Evolutionary conservation across 2,113 vertebrate genomes (phyloP).

Genomic region (Candoia aspera): DNA sequence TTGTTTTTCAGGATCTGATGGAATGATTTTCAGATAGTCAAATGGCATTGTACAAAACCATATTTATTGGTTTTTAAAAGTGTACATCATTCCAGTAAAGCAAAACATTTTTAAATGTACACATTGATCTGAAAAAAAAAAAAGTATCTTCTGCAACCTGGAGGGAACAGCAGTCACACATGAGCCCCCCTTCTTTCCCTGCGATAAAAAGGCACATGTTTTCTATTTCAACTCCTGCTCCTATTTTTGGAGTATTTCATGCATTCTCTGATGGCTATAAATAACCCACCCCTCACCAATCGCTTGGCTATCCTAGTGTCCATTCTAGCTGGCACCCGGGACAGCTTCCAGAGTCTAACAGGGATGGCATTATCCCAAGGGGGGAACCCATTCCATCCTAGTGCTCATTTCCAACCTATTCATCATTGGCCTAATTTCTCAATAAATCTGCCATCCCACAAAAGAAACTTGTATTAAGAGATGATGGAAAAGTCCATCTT

Average conservation of each 20-base stretch:
- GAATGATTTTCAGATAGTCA: slow-evolving; percentile 38
- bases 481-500: background rate
- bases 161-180: background rate
- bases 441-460: background rate
- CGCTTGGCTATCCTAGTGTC: background rate
- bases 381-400: background rate
- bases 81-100: background rate
- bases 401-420: background rate
- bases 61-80: background rate
- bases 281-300: background rate
- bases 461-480: slow-evolving; percentile 4
- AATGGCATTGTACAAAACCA: background rate
- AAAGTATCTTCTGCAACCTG: slow-evolving; percentile 7
- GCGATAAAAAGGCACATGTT: background rate
- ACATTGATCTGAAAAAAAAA: background rate
- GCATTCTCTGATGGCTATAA: background rate
- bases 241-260: background rate
- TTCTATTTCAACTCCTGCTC: background rate
- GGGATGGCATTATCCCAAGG: background rate
- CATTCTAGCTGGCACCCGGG: background rate
- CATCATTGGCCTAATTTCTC: slow-evolving; percentile 4
- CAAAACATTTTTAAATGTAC: background rate
- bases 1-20: slow-evolving; percentile 12
- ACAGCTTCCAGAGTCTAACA: slow-evolving; percentile 43
- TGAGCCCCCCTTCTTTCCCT: background rate